Evolutionary conservation across 2,888 invertebrate genomes (phyloP), one percentile per base, ranked within the genome.

Genomic region (Brachyptera putata): DNA sequence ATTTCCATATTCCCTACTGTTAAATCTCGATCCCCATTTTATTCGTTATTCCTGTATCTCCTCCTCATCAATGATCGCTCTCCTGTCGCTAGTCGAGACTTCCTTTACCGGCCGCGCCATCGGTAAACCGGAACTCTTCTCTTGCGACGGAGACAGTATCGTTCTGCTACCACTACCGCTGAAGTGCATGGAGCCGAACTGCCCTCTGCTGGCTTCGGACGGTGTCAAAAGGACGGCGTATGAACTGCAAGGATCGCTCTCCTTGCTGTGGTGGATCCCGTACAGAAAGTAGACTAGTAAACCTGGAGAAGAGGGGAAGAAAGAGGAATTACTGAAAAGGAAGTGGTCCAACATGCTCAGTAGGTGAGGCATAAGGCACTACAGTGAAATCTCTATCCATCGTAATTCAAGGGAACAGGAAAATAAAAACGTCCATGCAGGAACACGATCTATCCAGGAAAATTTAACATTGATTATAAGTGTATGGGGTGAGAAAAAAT

Each of bases 241-340:
- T 7, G 69, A 67, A 22, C 80, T 81, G 13, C 80, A 79, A 41
- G 74, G 73, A 39, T 81, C 84, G 36, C 89, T 86, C 67, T 91
- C 84, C 73, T 89, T 89, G 74, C 91, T 92, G 72, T 91, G 87
- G 70, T 89, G 87, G 62, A 92, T 89, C 3, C 91, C 91, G 72
- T 92, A 91, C 1, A 89, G 75, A 75, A 91, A 91, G 73, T 92
- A 92, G 4, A 91, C 83, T 24, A 90, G 75, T 72, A 91, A 79
- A 55, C 91, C 91, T 91, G 76, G 14, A 79, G 73, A 66, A 57
- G 58, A 63, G 64, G 48, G 65, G n/a, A 14, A n/a, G n/a, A 5
- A 34, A n/a, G n/a, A n/a, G n/a, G n/a, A n/a, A n/a, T n/a, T n/a
- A n/a, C n/a, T n/a, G n/a, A n/a, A n/a, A n/a, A n/a, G n/a, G n/a